Base-by-base conservation (phyloP, 1,140 invertebrate species). In the Bradynema listronoti region DNA sequence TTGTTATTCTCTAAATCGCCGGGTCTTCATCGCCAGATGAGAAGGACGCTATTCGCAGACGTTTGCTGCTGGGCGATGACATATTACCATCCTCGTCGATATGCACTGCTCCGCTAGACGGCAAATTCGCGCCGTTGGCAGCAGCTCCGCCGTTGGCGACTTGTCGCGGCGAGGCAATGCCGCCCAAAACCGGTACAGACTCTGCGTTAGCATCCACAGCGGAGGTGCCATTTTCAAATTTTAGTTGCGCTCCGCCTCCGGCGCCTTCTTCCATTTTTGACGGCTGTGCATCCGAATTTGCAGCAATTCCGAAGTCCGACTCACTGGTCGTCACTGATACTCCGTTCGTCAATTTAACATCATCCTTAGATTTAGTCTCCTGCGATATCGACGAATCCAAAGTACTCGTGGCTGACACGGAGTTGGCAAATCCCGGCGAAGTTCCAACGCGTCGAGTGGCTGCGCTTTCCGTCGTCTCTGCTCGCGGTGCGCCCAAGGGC, bases 21-120 rank as follows among this genome's bases (percentile, higher is more conserved):
- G n/a, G n/a, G n/a, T 27, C 56, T 6, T 56, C 56, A 56, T 58
- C 56, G 4, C 32, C 22, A 7, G 56, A 58, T 25, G 56, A 58
- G 6, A 57, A 29, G 27, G 56, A 58, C 0, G 56, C 56, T 5
- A 58, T 58, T 54, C 56, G 49, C 7, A 58, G 56, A 4, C 49
- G 27, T 62, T 58, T 58, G 24, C 47, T 54, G 4, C 41, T 32
- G 1, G 50, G 51, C 19, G 56, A 58, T 3, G 29, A 30, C 4
- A 24, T 30, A 7, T 58, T 54, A 29, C 7, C 58, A 25, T 58
- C 51, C 11, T 22, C 56, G 11, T 19, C 33, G 14, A 29, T 47
- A 51, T 29, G 41, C 7, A 41, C 14, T 9, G 19, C 34, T 0
- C 16, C 7, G 49, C 16, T 7, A 11, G 50, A n/a, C n/a, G n/a